Evolutionary conservation across 2,113 vertebrate genomes (phyloP), one percentile per base, ranked within the genome.

Genomic region (Rhinichthys klamathensis): DNA sequence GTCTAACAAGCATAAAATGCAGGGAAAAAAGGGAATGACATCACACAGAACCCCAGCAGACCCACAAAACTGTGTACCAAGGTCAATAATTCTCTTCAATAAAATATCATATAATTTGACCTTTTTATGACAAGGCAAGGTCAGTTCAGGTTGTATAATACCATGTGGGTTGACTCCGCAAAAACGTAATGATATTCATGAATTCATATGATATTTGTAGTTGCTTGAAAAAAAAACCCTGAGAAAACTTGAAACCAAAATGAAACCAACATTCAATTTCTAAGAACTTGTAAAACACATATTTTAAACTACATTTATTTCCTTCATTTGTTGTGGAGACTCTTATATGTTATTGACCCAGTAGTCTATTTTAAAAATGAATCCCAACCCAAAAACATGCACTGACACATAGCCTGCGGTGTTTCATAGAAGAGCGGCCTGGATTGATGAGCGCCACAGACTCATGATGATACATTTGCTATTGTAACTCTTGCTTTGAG

Each of bases 401-500:
- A 8, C 58, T 27, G 8, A 65, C 77, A 44, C 77, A 79, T 60
- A n/a, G 60, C 74, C 74, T 54, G 2, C 25, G 54, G 74, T 12
- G 12, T 15, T 74, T 74, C 25, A 76, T 10, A 21, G 73, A 61
- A 80, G 41, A 16, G n/a, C 25, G 9, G n/a, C 38, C 4, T 60
- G 77, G 58, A 80, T 61, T 80, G 25, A 76, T 54, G 60, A 80
- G 38, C 6, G 15, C 38, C 35, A 44, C 60, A 46, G 2, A 63
- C 8, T 8, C 38, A 46, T 2, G 25, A 61, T 38, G 8, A 38
- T 65, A 30, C 0, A 54, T 80, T 21, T 80, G 38, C 44, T 79
- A 21, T 60, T 60, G 60, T 65, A 80, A 65, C 78, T 80, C 60
- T 30, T 30, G 25, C 38, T 80, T 80, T 63, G 60, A 80, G 51